Evolutionary conservation across 2,113 vertebrate species (phyloP).

Genomic region (Chascanopsetta lugubris): DNA sequence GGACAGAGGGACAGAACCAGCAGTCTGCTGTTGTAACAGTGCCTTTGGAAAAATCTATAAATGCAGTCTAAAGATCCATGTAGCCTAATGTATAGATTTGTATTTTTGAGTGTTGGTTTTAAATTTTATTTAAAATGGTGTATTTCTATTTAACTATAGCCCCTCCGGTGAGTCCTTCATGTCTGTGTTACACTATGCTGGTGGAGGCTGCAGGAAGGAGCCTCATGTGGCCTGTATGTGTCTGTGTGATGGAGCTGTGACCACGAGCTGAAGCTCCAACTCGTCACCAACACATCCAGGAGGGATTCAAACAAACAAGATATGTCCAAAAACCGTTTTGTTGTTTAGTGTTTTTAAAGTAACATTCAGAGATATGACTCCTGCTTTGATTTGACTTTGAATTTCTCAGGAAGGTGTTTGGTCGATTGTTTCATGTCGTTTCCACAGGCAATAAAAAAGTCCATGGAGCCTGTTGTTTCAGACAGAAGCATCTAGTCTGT

Average conservation of each 20-base stretch:
- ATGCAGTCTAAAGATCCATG: slow-evolving; percentile 79
- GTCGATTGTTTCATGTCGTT: slow-evolving; percentile 22
- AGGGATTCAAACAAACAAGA: slow-evolving; percentile 16
- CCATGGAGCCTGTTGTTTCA: neutral
- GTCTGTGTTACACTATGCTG: slow-evolving; percentile 67
- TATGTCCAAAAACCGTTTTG: neutral
- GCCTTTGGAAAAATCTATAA: slow-evolving; percentile 81
- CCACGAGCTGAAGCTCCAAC: neutral
- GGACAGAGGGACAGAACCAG: slow-evolving; percentile 58
- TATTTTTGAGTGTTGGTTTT: slow-evolving; percentile 64
- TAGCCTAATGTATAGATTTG: slow-evolving; percentile 82
- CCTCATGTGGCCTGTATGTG: slow-evolving; percentile 39
- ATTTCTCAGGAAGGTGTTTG: slow-evolving; percentile 77
- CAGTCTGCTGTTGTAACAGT: slow-evolving; percentile 82
- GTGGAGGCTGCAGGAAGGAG: slow-evolving; percentile 51
- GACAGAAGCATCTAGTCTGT: neutral
- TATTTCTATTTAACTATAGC: slow-evolving; percentile 77
- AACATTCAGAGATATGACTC: slow-evolving; percentile 55
- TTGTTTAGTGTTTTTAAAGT: slow-evolving; percentile 4
- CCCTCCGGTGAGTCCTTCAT: slow-evolving; percentile 25
- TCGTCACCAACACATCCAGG: slow-evolving; percentile 7
- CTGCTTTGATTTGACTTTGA: slow-evolving; percentile 60
- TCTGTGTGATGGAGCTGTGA: slow-evolving; percentile 26
- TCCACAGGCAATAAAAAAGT: neutral
- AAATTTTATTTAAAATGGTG: slow-evolving; percentile 77